Conservation (phyloP, 2,113 vertebrate species). For the Scomber japonicus region DNA sequence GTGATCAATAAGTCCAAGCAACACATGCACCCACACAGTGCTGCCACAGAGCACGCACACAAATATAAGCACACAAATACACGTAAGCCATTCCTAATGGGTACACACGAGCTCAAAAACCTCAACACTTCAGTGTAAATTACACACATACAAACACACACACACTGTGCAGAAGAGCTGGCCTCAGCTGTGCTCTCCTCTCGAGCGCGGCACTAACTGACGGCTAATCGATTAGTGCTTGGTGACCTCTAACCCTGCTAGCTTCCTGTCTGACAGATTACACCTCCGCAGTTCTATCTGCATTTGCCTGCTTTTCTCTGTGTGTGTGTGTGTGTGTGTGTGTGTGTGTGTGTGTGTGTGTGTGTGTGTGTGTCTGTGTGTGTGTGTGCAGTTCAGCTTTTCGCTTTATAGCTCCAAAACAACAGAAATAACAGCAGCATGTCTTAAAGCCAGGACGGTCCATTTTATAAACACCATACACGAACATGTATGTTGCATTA, state of each 20-base stretch:
- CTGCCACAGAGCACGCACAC: conserved; percentile 28
- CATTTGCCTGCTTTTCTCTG: conserved; percentile 37
- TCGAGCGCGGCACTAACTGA: conserved; percentile 92
- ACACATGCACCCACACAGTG: conserved; percentile 83
- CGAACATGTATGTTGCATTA: background rate
- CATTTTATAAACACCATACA: conserved; percentile 11
- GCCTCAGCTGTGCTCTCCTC: conserved; percentile 92
- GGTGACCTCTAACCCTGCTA: conserved; percentile 91
- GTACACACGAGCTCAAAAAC: conserved; percentile 32
- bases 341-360: conserved; percentile 26
- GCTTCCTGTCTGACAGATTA: conserved; percentile 94
- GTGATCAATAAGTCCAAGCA: conserved; percentile 77
- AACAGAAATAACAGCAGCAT: conserved; percentile 36
- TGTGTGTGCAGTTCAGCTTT: conserved; percentile 1
- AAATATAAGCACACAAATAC: conserved; percentile 40
- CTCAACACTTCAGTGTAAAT: conserved; percentile 40
- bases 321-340: conserved; percentile 31
- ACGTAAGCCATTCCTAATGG: conserved; percentile 38
- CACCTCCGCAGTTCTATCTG: conserved; percentile 78
- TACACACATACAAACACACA: conserved; percentile 15
- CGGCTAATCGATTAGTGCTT: conserved; percentile 99
- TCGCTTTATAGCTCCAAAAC: conserved; percentile 25
- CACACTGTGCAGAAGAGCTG: conserved; percentile 78
- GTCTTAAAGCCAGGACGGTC: conserved; percentile 5
- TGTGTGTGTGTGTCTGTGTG: conserved; percentile 20